A percentile compares a stretch with the other conserved stretches of the same genome.
Evolutionary conservation across 1,140 invertebrate species (phyloP).

Genomic region (Aphelenchoides fujianensis): DNA sequence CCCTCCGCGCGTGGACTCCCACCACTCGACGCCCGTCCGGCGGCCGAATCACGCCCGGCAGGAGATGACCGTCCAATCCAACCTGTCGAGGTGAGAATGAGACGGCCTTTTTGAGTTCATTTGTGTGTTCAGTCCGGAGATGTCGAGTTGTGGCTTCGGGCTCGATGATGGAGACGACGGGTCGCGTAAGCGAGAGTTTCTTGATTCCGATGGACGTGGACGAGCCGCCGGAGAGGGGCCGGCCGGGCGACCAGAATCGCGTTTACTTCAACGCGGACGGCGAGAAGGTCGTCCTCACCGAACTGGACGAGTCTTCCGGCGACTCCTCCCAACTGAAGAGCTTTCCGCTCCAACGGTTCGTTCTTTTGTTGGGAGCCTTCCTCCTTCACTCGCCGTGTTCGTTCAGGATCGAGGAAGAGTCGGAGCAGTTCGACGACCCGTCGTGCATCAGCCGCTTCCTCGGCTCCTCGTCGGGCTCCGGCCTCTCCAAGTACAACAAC

Average conservation of each 20-base stretch:
- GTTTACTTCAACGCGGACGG: constrained; percentile 30
- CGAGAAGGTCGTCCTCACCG: constrained; percentile 33
- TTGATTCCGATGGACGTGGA: constrained; percentile 29
- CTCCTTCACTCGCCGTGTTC: neutral
- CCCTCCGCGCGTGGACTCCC: constrained; percentile 20
- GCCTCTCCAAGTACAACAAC: constrained; percentile 12
- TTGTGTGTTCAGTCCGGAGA: no score
- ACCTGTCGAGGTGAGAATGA: no score
- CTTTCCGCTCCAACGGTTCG: neutral
- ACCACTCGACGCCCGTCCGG: neutral
- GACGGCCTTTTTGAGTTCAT: no score
- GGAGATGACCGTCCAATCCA: constrained; percentile 28
- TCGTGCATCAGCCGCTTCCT: constrained; percentile 24
- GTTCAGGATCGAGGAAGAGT: constrained; percentile 44
- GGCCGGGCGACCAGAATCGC: constrained; percentile 5
- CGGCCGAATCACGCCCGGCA: neutral
- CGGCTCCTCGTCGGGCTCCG: constrained; percentile 17
- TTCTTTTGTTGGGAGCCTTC: constrained; percentile 15
- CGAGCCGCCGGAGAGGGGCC: constrained; percentile 4
- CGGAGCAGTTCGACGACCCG: constrained; percentile 30
- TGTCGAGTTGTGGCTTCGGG: constrained; percentile 41
- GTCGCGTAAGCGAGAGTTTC: constrained; percentile 44
- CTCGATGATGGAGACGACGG: constrained; percentile 44
- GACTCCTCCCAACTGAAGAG: constrained; percentile 12
- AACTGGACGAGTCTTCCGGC: constrained; percentile 19